Percentiles rank a stretch among this genome's conserved stretches.
These are phyloP conservation scores for Ahaetulla prasina DNA, from an alignment of 2,113 vertebrate species.

Conservation along the genomic window DNA sequence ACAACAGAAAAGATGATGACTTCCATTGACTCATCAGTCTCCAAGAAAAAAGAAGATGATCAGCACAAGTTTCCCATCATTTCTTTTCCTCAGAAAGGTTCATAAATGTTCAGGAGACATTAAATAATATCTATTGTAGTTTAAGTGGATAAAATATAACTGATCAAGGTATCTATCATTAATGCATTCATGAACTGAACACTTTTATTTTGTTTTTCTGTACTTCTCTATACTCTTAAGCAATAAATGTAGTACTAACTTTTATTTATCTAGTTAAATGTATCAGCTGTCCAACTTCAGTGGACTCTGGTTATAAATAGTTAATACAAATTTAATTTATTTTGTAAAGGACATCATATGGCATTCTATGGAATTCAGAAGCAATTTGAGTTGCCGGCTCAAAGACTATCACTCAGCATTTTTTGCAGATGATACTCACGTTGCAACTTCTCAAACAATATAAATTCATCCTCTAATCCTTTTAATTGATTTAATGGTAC, in stretches of 20 bases:
- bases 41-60: background rate
- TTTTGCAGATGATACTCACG: background rate
- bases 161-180: background rate
- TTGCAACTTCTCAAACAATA: background rate
- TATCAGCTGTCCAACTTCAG: background rate
- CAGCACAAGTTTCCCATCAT: background rate
- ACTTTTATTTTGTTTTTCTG: background rate
- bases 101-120: background rate
- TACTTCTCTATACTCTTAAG: background rate
- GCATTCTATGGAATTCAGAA: background rate
- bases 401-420: background rate
- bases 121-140: background rate
- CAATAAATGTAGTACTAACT: background rate
- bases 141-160: background rate
- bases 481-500: background rate
- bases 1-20: background rate
- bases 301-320: background rate
- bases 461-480: background rate
- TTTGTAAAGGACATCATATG: background rate
- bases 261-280: background rate
- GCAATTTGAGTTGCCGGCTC: background rate
- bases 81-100: background rate
- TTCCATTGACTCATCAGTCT: background rate
- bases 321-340: background rate
- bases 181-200: background rate